Base-by-base conservation (phyloP, 2,797 vertebrate species). In the Gastrophryne carolinensis region DNA sequence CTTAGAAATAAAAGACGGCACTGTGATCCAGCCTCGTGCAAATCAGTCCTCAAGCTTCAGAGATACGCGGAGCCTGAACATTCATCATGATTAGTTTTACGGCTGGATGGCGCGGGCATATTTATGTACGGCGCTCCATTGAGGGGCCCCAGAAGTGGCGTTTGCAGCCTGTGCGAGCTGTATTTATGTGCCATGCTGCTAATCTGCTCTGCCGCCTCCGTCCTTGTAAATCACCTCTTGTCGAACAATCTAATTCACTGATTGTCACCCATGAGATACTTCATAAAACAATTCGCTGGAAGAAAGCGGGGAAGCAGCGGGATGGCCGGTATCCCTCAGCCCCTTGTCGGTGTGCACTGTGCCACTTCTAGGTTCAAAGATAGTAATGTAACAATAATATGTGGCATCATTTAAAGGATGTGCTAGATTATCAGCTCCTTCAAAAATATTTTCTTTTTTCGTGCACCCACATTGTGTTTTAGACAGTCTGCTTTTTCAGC, bases 151-250 rank as follows among this genome's bases (percentile, higher is more conserved):
- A 78, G 66, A 41, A 83, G 78, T 39, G 64, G 80, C 71, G 80
- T 85, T 83, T 80, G 37, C 56, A 41, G 82, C 50, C 80, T 61
- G 1, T 54, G 70, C 76, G 77, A 82, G 15, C 66, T 52, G 1
- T 87, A 85, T 90, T 89, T 87, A 86, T 82, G 67, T 79, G 70
- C 77, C 68, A 50, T 72, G 83, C 74, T 81, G 65, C 83, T 90
- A 90, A 90, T 88, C 85, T 81, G 60, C 82, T 73, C 74, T 82
- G 83, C 83, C 82, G 84, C 64, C 30, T 75, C 80, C 81, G 78
- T 80, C 80, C 85, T 84, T 85, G 80, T 89, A 90, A 90, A 90
- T 90, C 87, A 89, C 84, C 82, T 69, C 82, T 87, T 87, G 82
- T 88, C 34, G 0, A 82, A 86, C 76, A 84, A 91, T 91, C 90